Evolutionary conservation across 1,140 invertebrate genomes (phyloP), one percentile per base, ranked within the genome.

Genomic region (Campoletis sonorensis): DNA sequence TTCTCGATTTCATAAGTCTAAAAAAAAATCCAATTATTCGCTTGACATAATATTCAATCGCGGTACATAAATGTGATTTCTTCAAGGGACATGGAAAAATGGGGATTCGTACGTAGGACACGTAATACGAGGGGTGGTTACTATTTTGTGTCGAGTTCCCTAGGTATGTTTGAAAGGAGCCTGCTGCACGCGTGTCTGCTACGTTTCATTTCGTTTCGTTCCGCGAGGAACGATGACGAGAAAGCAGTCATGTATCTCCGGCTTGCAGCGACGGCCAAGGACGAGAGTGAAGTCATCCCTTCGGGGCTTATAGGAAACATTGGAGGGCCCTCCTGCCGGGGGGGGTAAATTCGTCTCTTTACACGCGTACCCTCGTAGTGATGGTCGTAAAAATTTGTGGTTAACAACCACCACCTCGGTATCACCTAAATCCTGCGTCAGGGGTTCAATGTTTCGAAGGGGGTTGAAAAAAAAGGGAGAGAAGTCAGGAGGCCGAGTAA

Each of bases 1-100:
- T 7, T 26, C 45, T 26, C 30, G 21, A 27, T 37, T 8, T 45
- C 23, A 13, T 40, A n/a, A 30, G 23, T 10, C 51, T 13, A 45
- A 72, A 67, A 85, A 86, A 90, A 90, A 90, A 88, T 91, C 87
- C 90, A 91, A 91, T 91, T 91, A 91, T 87, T 86, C 89, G 90
- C 87, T 88, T 87, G 86, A 87, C 84, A 86, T 87, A 86, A 87
- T 88, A 90, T 90, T 61, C 40, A 90, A 91, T 91, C 87, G 85
- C 84, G 79, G 81, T 87, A 89, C 90, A 91, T 91, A 91, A 91
- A 91, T 90, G 85, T n/a, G 70, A 90, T 91, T 90, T 90, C 89
- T 88, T 89, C 87, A 82, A 40, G 71, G 71, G 71, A 18, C 23
- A 73, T 18, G 84, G 83, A 89, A 89, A 91, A 91, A 91, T 91